These are phyloP conservation scores for Diorhabda sublineata DNA, from an alignment of 1,140 invertebrate species.

Conservation along the genomic window DNA sequence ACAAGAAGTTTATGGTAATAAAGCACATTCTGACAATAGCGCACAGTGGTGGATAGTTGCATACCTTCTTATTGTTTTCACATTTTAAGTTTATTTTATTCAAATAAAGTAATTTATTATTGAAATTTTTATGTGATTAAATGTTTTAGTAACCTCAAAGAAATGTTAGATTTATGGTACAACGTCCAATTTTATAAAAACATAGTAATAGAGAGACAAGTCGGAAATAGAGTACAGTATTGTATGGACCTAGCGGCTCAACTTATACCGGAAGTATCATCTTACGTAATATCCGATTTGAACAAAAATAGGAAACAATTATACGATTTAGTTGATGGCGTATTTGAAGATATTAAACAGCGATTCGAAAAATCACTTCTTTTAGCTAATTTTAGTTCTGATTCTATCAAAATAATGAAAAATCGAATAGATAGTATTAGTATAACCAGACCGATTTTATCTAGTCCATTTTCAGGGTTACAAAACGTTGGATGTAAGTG, in stretches of 20 bases:
- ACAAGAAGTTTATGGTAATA: too few species aligned
- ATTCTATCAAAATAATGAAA: neutral
- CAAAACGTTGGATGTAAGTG: too few species aligned
- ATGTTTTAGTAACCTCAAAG: neutral
- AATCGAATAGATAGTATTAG: neutral
- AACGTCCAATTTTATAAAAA: conserved; percentile 5
- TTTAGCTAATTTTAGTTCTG: neutral
- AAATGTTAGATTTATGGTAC: conserved; percentile 5
- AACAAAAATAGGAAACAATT: neutral
- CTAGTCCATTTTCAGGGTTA: neutral
- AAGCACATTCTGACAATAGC: too few species aligned
- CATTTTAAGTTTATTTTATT: too few species aligned
- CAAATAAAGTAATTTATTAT: too few species aligned
- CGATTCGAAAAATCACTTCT: neutral
- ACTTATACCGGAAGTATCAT: conserved; percentile 1
- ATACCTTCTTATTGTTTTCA: too few species aligned
- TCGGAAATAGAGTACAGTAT: neutral
- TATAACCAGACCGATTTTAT: neutral
- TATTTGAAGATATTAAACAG: neutral
- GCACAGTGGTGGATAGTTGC: too few species aligned
- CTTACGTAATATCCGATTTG: neutral
- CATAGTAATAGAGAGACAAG: neutral
- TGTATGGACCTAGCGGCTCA: neutral
- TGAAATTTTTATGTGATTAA: neutral
- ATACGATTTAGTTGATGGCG: neutral